Evolutionary conservation across 2,888 invertebrate genomes (phyloP), one percentile per base, ranked within the genome.

Genomic region (Drosophila suboccidentalis): DNA sequence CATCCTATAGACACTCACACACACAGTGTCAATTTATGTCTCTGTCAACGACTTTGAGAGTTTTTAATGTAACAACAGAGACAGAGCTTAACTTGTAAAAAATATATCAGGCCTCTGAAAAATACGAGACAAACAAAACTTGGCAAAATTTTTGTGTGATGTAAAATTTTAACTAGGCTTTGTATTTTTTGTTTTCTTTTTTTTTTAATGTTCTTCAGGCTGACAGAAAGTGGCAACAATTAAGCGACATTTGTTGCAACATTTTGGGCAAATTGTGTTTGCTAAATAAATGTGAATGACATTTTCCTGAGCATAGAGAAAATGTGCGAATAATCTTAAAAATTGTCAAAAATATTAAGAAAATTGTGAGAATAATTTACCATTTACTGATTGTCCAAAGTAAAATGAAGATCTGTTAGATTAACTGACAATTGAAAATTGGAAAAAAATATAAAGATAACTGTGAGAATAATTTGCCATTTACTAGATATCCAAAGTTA

Each of bases 211-310:
- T 81, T 84, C 32, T 66, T 64, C 75, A 63, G 50, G 57, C 64
- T 78, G 67, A 74, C 74, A 82, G 71, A 74, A 70, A 79, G 82
- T 75, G 79, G 65, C 77, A 77, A 77, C 77, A 81, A 78, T 71
- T 71, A 75, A 73, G 82, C 74, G 76, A 76, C 82, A 82, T 70
- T 69, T 82, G 82, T 67, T 72, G 79, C 61, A 51, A 79, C 75
- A 82, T 78, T 69, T 67, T 59, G 41, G 54, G 62, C 64, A 75
- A 62, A 55, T 71, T 81, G 67, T 66, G 51, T 71, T 62, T 26
- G 57, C 72, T 59, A 54, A 74, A 55, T 63, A 69, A 63, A 74
- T 53, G 59, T n/a, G 47, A 64, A 43, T 17, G 60, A 38, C 44
- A 44, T n/a, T 26, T 44, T n/a, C 22, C 22, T 22, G 22, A 22